Evolutionary conservation across 2,113 vertebrate species (phyloP), one percentile per base, ranked within the genome.

Genomic region (Hyperopisus bebe): DNA sequence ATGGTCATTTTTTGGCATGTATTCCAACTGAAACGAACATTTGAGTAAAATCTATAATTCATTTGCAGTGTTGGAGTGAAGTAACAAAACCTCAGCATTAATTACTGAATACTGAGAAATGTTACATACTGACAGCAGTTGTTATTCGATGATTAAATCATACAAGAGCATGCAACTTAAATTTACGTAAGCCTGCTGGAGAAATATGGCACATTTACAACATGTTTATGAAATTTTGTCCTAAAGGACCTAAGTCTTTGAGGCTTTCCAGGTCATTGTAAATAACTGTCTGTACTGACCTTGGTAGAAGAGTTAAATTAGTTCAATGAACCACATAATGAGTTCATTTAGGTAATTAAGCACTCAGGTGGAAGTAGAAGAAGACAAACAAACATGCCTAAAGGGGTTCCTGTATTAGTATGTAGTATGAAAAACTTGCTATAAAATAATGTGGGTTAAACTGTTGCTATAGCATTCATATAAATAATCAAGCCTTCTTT

Each of bases 301-400:
- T 96, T 95, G 94, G 92, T 93, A 93, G 92, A 92, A 92, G 91
- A 94, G 92, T 93, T 93, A 94, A 93, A 96, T 95, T 93, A 93
- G 94, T 92, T 91, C 93, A 94, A 84, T 92, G 92, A 95, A 94
- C 93, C 94, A 94, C 92, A 94, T 95, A 94, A 96, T 95, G 94
- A 94, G 94, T 94, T 95, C 92, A 95, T 94, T 95, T 93, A 94
- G 93, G 95, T 94, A 94, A 96, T 95, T 95, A 95, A 94, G 94
- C 94, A 93, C 94, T 95, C 93, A 94, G 92, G 93, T 94, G 92
- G 93, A 95, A 95, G 89, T 62, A 91, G 77, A 92, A 90, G 93
- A 91, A 93, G 84, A 91, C 93, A 92, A 86, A 47, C 62, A 89
- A 94, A 93, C 88, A 91, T 92, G 94, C 95, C 95, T 89, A 91